Evolutionary conservation across 2,888 invertebrate species (phyloP).

Genomic region (Frankliniella fusca): DNA sequence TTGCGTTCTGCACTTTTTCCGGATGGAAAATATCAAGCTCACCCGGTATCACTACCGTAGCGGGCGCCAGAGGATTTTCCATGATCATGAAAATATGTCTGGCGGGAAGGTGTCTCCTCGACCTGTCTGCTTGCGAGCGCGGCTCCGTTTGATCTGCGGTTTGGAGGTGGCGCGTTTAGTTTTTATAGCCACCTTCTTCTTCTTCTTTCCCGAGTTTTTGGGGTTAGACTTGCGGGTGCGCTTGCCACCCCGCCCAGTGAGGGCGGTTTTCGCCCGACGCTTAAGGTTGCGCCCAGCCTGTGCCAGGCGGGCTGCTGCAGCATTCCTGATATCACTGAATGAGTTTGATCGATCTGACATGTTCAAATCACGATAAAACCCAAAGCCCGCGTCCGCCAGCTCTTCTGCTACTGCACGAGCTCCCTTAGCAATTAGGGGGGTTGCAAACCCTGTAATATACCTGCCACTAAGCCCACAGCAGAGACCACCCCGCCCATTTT

Average conservation of each 20-base stretch:
- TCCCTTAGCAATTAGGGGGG: not conserved
- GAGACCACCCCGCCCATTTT: not conserved
- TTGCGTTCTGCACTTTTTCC: not conserved
- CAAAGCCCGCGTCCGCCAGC: not conserved
- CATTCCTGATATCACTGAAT: not conserved
- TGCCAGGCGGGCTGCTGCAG: not conserved
- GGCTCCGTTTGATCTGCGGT: not conserved
- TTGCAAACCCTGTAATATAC: not conserved
- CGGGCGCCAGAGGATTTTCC: not conserved
- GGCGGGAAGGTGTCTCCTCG: not conserved
- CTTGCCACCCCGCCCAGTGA: not conserved
- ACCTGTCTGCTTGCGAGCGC: not conserved
- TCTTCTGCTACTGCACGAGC: not conserved
- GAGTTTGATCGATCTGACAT: not conserved
- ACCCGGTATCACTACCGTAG: not conserved
- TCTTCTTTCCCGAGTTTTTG: not conserved
- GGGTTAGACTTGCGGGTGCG: not conserved
- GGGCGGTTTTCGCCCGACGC: not conserved
- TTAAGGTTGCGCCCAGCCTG: conserved; percentile 6
- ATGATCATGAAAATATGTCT: not conserved
- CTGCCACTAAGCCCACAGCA: not conserved
- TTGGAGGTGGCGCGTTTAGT: not conserved
- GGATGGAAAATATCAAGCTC: not conserved
- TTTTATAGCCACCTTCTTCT: not conserved
- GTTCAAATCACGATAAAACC: not conserved